phyloP scores from a whole-genome alignment of 2,888 invertebrate species.

The Lasioglossum oenotherae region DNA sequence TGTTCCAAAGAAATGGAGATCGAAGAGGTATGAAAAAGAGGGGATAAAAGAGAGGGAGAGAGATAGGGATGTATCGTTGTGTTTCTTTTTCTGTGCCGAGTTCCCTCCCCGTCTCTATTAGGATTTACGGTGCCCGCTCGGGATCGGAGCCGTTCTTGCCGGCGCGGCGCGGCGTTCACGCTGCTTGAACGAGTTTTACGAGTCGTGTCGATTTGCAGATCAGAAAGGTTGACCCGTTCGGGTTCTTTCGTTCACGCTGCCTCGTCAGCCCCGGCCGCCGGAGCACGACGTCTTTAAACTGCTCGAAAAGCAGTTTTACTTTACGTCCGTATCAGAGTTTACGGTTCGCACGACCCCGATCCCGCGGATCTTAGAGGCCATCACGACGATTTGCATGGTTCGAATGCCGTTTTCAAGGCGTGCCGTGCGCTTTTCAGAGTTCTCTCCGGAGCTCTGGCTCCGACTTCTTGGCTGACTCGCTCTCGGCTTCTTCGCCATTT shows the following conservation, averaged over 20 bases:
- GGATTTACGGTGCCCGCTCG: constrained; percentile 59
- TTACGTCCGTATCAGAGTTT: constrained; percentile 70
- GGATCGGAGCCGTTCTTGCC: constrained; percentile 48
- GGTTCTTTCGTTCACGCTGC: constrained; percentile 38
- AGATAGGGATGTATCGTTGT: not conserved
- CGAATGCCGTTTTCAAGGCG: constrained; percentile 70
- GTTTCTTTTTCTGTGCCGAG: not conserved
- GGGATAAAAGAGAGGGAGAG: not conserved
- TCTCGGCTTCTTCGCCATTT: not conserved
- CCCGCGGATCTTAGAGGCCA: constrained; percentile 70
- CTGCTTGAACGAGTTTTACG: constrained; percentile 69
- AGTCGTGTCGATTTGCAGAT: constrained; percentile 73
- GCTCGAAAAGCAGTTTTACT: constrained; percentile 65
- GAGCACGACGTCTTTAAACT: constrained; percentile 67
- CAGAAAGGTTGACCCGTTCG: constrained; percentile 66
- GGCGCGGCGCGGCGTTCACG: constrained; percentile 51
- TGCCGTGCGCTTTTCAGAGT: constrained; percentile 55
- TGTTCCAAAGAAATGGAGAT: not conserved
- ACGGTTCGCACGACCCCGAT: constrained; percentile 76
- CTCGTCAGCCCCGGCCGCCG: constrained; percentile 51
- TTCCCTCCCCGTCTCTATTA: constrained; percentile 47
- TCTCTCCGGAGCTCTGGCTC: not conserved
- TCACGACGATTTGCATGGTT: constrained; percentile 73
- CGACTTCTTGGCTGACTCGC: not conserved
- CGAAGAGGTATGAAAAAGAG: not conserved